A percentile compares a stretch with the other conserved stretches of the same genome.
Conservation (phyloP, 2,888 invertebrate genomes). For the Nymphalis c-album region DNA sequence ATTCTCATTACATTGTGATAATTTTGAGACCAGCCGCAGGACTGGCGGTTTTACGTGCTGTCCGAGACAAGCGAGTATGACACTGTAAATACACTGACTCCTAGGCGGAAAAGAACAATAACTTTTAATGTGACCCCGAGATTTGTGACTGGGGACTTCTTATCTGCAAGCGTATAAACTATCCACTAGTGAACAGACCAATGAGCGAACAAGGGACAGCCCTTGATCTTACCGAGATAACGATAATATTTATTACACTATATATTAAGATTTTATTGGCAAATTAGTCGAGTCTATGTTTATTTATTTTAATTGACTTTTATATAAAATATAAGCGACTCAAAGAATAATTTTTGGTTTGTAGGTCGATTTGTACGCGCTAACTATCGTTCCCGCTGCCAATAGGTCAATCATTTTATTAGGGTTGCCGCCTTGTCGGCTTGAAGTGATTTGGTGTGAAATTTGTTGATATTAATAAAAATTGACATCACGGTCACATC, state of each 20-base stretch:
- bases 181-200: too few species aligned
- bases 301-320: conserved; percentile 24
- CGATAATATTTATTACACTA: not conserved
- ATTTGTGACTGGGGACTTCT: too few species aligned
- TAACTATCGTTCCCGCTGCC: conserved; percentile 57
- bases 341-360: conserved; percentile 32
- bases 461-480: conserved; percentile 25
- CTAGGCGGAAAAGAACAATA: too few species aligned
- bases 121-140: too few species aligned
- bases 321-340: conserved; percentile 22
- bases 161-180: too few species aligned
- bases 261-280: not conserved
- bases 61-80: too few species aligned
- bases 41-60: too few species aligned
- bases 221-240: too few species aligned
- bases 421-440: conserved; percentile 52
- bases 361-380: conserved; percentile 70
- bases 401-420: conserved; percentile 55
- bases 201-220: too few species aligned
- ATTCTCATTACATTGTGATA: too few species aligned
- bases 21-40: too few species aligned
- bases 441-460: conserved; percentile 19
- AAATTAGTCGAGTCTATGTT: not conserved
- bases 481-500: conserved; percentile 14
- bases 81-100: too few species aligned